phyloP scores from a whole-genome alignment of 2,797 vertebrate genomes.

The Micrastur ruficollis region DNA sequence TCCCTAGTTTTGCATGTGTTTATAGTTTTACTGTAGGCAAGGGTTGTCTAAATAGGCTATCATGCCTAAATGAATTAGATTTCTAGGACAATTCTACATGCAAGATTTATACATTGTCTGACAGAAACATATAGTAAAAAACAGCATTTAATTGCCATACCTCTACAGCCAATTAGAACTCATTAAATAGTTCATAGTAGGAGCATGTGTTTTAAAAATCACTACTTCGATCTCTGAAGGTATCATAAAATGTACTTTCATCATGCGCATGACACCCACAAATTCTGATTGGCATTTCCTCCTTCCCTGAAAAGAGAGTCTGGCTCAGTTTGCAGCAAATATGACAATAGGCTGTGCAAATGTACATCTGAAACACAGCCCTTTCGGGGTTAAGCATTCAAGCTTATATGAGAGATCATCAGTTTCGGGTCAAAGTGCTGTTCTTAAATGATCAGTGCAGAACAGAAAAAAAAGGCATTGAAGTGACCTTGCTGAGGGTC shows the following conservation, averaged over 20 bases:
- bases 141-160: not conserved
- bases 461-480: slow-evolving; percentile 73
- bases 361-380: slow-evolving; percentile 68
- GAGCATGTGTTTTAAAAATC: slow-evolving; percentile 43
- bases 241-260: slow-evolving; percentile 57
- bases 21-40: not conserved
- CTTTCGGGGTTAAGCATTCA: slow-evolving; percentile 70
- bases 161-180: slow-evolving; percentile 40
- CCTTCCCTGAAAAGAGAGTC: slow-evolving; percentile 44
- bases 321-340: slow-evolving; percentile 72
- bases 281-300: slow-evolving; percentile 68
- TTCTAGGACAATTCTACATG: not conserved
- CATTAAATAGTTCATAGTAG: slow-evolving; percentile 12
- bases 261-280: slow-evolving; percentile 5
- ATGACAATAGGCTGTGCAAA: slow-evolving; percentile 70
- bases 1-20: not conserved
- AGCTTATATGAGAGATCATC: slow-evolving; percentile 75
- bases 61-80: not conserved
- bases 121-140: not conserved
- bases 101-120: not conserved
- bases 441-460: slow-evolving; percentile 79
- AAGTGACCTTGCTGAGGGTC: slow-evolving; percentile 82
- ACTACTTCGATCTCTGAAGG: not conserved
- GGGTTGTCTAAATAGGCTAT: not conserved
- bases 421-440: slow-evolving; percentile 78